Evolutionary conservation across 2,888 invertebrate genomes (phyloP).

Genomic region (Chrysomela aeneicollis): DNA sequence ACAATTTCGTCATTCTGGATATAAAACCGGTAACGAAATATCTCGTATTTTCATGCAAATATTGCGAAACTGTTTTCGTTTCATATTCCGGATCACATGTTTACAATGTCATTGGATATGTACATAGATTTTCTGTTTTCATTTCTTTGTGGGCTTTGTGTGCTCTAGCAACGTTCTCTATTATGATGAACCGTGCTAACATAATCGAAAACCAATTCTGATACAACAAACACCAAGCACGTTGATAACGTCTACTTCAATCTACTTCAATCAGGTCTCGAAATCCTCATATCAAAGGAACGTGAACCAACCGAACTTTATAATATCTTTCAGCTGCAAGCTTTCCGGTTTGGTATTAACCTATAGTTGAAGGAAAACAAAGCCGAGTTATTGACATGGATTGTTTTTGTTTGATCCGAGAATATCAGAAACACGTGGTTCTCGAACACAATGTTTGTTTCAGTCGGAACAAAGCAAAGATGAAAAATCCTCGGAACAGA

Average conservation of each 20-base stretch:
- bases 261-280: not conserved
- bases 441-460: not conserved
- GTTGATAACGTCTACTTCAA: not conserved
- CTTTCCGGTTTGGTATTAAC: not conserved
- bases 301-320: not conserved
- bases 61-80: not conserved
- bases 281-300: conserved; percentile 1
- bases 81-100: not conserved
- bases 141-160: not conserved
- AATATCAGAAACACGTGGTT: not conserved
- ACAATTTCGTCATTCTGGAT: too few species aligned
- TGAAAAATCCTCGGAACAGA: too few species aligned
- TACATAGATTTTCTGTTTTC: not conserved
- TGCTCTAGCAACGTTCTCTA: not conserved
- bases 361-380: not conserved
- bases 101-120: not conserved
- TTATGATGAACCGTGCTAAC: not conserved
- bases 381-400: not conserved
- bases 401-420: not conserved
- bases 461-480: too few species aligned
- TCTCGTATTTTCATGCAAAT: not conserved
- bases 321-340: not conserved
- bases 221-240: not conserved
- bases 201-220: conserved; percentile 1
- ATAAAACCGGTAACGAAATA: too few species aligned